Percentiles rank a stretch among this genome's conserved stretches.
These are phyloP conservation scores for Xiphophorus maculatus DNA, from an alignment of 2,113 vertebrate species.

Conservation along the genomic window DNA sequence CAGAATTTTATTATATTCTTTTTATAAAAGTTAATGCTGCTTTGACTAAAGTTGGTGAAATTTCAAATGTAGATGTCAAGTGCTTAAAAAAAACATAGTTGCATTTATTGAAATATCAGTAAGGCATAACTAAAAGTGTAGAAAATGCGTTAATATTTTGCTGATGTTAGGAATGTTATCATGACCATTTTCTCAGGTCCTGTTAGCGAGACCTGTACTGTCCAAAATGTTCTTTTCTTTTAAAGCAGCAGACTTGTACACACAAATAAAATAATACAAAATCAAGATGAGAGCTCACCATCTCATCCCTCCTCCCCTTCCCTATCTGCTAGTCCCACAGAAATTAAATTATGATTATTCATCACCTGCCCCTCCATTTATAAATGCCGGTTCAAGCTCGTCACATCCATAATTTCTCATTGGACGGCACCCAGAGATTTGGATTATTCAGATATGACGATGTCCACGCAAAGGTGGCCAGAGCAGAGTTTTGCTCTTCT, in stretches of 20 bases:
- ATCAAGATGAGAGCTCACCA: not conserved
- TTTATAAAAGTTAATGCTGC: too few species aligned
- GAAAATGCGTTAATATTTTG: too few species aligned
- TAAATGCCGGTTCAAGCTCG: conserved; percentile 32
- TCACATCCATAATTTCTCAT: not conserved
- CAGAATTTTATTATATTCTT: too few species aligned
- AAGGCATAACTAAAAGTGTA: too few species aligned
- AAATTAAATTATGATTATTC: not conserved
- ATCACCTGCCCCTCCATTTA: conserved; percentile 3
- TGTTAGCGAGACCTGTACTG: too few species aligned
- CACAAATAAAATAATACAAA: not conserved
- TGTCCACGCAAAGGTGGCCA: conserved; percentile 45
- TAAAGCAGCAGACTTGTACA: not conserved
- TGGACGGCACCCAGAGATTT: conserved; percentile 14
- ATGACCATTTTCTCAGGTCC: too few species aligned
- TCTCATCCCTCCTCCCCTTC: not conserved
- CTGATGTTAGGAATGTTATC: too few species aligned
- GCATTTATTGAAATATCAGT: too few species aligned
- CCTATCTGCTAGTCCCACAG: not conserved
- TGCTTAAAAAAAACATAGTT: too few species aligned
- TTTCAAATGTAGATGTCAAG: too few species aligned
- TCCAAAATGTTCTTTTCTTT: too few species aligned
- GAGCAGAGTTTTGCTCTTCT: conserved; percentile 57
- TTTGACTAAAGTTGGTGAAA: too few species aligned
- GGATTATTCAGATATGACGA: conserved; percentile 29